Evolutionary conservation across 1,140 invertebrate genomes (phyloP).

Genomic region (Heliothis virescens): DNA sequence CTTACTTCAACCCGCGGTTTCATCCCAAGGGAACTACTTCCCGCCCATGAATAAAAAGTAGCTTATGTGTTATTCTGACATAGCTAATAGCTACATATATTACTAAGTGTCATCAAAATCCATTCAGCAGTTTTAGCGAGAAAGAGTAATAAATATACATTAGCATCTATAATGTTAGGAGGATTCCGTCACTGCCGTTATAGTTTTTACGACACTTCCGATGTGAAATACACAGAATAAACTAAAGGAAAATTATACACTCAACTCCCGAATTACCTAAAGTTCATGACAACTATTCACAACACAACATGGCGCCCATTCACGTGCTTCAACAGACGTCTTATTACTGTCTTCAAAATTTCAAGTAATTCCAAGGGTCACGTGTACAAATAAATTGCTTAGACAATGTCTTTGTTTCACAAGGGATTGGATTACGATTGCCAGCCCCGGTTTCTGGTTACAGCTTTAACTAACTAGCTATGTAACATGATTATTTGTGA

Average conservation of each 20-base stretch:
- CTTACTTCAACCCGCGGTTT: too few species aligned
- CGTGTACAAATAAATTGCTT: constrained; percentile 40
- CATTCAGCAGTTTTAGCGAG: too few species aligned
- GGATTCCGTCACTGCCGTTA: too few species aligned
- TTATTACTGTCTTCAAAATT: constrained; percentile 44
- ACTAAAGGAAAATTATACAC: constrained; percentile 14
- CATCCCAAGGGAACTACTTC: too few species aligned
- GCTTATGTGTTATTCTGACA: too few species aligned
- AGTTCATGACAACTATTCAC: constrained; percentile 18
- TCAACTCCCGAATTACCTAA: background rate
- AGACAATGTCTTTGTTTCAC: constrained; percentile 15
- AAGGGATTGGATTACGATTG: constrained; percentile 35
- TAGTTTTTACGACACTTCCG: too few species aligned
- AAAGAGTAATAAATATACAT: too few species aligned
- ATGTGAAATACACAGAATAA: constrained; percentile 6
- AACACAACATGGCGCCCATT: constrained; percentile 13
- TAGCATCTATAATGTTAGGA: too few species aligned
- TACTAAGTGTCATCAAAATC: too few species aligned
- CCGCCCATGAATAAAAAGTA: too few species aligned
- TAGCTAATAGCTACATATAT: too few species aligned
- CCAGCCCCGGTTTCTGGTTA: constrained; percentile 9
- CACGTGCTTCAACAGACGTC: constrained; percentile 1
- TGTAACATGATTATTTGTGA: constrained; percentile 23
- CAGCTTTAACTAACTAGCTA: constrained; percentile 13
- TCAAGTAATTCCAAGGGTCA: constrained; percentile 34